Evolutionary conservation across 2,797 vertebrate species (phyloP).

Genomic region (Microctenopoma steveboyesi): DNA sequence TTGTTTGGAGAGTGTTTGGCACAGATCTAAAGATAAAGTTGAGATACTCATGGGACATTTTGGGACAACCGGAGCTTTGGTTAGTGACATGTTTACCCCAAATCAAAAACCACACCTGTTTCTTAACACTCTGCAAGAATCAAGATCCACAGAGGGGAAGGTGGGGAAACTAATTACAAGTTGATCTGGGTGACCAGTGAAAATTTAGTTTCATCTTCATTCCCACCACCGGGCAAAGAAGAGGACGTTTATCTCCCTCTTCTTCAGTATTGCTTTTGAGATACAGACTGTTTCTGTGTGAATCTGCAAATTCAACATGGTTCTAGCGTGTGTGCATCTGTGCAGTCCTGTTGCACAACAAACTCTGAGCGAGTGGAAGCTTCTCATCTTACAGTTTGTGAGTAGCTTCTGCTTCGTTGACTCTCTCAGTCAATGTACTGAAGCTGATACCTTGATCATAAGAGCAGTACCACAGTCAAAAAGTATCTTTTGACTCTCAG

Average conservation of each 20-base stretch:
- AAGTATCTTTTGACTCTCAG: not conserved
- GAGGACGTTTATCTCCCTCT: not conserved
- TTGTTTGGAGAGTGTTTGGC: constrained; percentile 55
- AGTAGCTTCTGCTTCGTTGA: too few species aligned
- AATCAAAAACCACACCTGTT: not conserved
- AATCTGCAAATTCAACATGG: constrained; percentile 20
- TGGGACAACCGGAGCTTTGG: not conserved
- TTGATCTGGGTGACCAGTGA: constrained; percentile 24
- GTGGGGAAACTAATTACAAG: constrained; percentile 45
- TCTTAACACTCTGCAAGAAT: constrained; percentile 16
- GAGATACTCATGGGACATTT: constrained; percentile 59
- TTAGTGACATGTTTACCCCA: too few species aligned
- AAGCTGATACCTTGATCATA: not conserved
- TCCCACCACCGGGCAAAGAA: constrained; percentile 34
- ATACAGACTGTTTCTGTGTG: constrained; percentile 23
- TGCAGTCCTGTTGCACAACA: not conserved
- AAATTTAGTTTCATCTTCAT: constrained; percentile 49
- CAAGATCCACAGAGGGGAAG: constrained; percentile 18
- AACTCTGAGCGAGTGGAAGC: too few species aligned
- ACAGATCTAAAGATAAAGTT: constrained; percentile 40
- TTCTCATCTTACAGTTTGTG: too few species aligned
- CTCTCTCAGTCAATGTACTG: not conserved
- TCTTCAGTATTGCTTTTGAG: constrained; percentile 30
- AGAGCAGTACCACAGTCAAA: not conserved
- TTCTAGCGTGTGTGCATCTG: not conserved